A percentile compares a stretch with the other conserved stretches of the same genome.
phyloP scores from a whole-genome alignment of 2,888 invertebrate species.

The Timandra comae region DNA sequence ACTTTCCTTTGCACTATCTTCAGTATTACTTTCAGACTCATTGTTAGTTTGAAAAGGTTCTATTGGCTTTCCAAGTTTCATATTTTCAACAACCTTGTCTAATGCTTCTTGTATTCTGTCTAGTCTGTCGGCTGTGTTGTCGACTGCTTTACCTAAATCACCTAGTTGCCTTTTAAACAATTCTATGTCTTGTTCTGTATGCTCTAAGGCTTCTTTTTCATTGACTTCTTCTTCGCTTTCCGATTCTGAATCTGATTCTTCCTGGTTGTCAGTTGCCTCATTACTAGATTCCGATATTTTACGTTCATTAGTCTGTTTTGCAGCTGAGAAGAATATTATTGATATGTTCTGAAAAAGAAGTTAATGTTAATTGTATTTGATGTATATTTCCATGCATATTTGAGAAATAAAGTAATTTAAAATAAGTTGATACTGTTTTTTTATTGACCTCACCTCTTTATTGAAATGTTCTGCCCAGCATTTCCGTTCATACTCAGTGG shows the following conservation, averaged over 20 bases:
- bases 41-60: slow-evolving; percentile 34
- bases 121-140: slow-evolving; percentile 73
- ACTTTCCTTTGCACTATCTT: slow-evolving; percentile 7
- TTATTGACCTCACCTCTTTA: slow-evolving; percentile 67
- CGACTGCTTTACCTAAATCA: slow-evolving; percentile 71
- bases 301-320: slow-evolving; percentile 73
- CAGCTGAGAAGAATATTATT: slow-evolving; percentile 95
- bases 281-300: slow-evolving; percentile 58
- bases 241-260: slow-evolving; percentile 46
- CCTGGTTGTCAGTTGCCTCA: slow-evolving; percentile 22
- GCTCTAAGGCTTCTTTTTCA: slow-evolving; percentile 40
- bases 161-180: slow-evolving; percentile 69
- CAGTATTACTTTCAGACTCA: slow-evolving; percentile 2
- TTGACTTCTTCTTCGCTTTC: slow-evolving; percentile 30
- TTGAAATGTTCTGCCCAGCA: slow-evolving; percentile 92
- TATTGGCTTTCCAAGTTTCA: slow-evolving; percentile 51
- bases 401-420: too few species aligned
- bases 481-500: slow-evolving; percentile 86
- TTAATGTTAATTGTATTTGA: too few species aligned
- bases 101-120: slow-evolving; percentile 72
- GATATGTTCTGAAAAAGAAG: slow-evolving; percentile 72
- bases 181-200: slow-evolving; percentile 58
- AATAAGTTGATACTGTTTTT: too few species aligned
- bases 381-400: too few species aligned
- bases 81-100: slow-evolving; percentile 54